These are phyloP conservation scores for Drosophila orena DNA, from an alignment of 1,140 invertebrate species.

Conservation along the genomic window DNA sequence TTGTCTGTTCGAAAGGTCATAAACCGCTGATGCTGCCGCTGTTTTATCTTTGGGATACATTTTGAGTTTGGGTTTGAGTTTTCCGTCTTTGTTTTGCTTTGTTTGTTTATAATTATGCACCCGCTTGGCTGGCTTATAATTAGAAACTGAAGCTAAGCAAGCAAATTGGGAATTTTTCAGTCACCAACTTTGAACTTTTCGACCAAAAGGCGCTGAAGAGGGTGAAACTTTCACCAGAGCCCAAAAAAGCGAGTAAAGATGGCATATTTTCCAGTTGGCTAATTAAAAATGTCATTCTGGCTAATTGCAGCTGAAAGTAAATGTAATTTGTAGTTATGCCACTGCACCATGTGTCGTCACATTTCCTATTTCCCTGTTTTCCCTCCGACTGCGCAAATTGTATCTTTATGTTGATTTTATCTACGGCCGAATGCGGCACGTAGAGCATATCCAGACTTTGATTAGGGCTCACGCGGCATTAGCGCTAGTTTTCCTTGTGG, in stretches of 20 bases:
- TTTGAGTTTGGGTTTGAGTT: slow-evolving; percentile 27
- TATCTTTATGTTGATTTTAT: slow-evolving; percentile 62
- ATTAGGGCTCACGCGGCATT: slow-evolving; percentile 51
- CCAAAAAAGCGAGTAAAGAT: slow-evolving; percentile 5
- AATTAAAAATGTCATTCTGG: slow-evolving; percentile 41
- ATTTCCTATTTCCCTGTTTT: slow-evolving; percentile 30
- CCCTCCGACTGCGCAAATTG: slow-evolving; percentile 35
- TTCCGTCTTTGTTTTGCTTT: slow-evolving; percentile 31
- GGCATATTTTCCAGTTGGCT: slow-evolving; percentile 20
- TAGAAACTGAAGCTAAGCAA: slow-evolving; percentile 58
- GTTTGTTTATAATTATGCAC: slow-evolving; percentile 78
- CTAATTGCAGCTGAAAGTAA: slow-evolving; percentile 39
- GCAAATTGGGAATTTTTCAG: slow-evolving; percentile 51
- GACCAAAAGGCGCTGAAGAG: too few species aligned
- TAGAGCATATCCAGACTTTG: slow-evolving; percentile 48
- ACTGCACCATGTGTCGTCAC: slow-evolving; percentile 13
- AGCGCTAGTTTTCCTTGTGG: slow-evolving; percentile 40
- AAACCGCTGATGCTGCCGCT: slow-evolving; percentile 46
- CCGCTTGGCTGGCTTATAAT: slow-evolving; percentile 65
- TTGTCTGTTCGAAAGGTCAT: slow-evolving; percentile 58
- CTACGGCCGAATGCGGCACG: slow-evolving; percentile 55
- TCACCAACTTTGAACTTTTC: slow-evolving; percentile 52
- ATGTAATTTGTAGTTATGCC: slow-evolving; percentile 40
- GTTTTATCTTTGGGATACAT: slow-evolving; percentile 37
- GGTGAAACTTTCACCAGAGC: slow-evolving; percentile 25